These are phyloP conservation scores for Neoaliturus tenellus DNA, from an alignment of 2,888 invertebrate genomes.

Conservation along the genomic window DNA sequence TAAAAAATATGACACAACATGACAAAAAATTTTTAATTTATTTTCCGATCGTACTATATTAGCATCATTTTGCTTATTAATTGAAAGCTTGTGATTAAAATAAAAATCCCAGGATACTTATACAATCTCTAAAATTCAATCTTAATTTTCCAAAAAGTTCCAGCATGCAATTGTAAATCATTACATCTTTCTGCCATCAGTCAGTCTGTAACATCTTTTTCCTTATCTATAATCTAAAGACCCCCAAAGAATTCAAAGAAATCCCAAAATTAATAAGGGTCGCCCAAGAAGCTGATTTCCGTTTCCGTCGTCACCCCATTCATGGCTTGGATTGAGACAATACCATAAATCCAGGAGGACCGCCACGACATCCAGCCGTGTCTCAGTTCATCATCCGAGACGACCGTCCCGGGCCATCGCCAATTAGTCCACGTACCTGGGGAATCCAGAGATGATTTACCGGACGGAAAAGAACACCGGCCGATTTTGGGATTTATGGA, in stretches of 20 bases:
- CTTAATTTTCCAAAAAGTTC: no score
- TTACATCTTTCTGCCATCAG: no score
- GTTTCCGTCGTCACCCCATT: not conserved
- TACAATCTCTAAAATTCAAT: no score
- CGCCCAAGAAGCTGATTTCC: not conserved
- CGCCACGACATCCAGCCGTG: not conserved
- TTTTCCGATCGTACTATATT: no score
- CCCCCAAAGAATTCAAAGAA: not conserved
- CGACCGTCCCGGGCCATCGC: not conserved
- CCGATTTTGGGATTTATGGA: not conserved
- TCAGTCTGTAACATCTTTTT: no score
- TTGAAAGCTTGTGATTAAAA: no score
- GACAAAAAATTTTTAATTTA: no score
- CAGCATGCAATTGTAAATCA: no score
- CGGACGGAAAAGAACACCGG: not conserved
- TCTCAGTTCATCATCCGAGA: constrained; percentile 12
- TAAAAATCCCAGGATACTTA: no score
- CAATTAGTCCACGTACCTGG: constrained; percentile 23
- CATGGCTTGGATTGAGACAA: not conserved
- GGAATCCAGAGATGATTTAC: constrained; percentile 22
- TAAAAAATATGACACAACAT: no score
- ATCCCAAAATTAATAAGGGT: not conserved
- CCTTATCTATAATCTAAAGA: no score
- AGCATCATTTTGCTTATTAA: no score
- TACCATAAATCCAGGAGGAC: not conserved